Evolutionary conservation across 2,113 vertebrate genomes (phyloP).

Genomic region (Upupa epops): DNA sequence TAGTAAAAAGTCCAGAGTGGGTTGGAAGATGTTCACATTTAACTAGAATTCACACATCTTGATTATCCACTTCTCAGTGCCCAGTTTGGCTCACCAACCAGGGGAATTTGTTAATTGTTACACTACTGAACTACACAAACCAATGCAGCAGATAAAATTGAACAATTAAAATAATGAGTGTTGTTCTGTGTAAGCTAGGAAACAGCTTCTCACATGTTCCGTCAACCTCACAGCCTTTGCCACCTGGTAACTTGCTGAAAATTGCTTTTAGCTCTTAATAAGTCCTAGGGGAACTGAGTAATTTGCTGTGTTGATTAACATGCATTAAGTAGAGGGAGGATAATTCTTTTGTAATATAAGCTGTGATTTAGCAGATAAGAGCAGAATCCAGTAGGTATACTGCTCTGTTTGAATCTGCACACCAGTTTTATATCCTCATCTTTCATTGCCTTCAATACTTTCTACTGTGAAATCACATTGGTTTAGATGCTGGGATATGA

Average conservation of each 20-base stretch:
- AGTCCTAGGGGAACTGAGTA: conserved; percentile 11
- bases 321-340: not conserved
- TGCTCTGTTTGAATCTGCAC: not conserved
- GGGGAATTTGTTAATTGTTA: not conserved
- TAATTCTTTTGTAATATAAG: conserved; percentile 7
- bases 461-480: not conserved
- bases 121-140: not conserved
- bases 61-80: not conserved
- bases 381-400: not conserved
- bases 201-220: not conserved
- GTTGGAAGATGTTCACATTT: not conserved
- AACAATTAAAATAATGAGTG: not conserved
- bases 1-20: not conserved
- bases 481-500: not conserved
- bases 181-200: not conserved
- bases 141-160: not conserved
- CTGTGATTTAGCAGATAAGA: conserved; percentile 34
- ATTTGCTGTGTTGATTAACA: conserved; percentile 48
- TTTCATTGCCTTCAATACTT: not conserved
- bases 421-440: not conserved
- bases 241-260: conserved; percentile 15
- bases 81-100: not conserved
- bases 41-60: not conserved
- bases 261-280: conserved; percentile 52
- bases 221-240: not conserved